These are phyloP conservation scores for Micronisus gabar DNA, from an alignment of 2,113 vertebrate genomes.

Conservation along the genomic window DNA sequence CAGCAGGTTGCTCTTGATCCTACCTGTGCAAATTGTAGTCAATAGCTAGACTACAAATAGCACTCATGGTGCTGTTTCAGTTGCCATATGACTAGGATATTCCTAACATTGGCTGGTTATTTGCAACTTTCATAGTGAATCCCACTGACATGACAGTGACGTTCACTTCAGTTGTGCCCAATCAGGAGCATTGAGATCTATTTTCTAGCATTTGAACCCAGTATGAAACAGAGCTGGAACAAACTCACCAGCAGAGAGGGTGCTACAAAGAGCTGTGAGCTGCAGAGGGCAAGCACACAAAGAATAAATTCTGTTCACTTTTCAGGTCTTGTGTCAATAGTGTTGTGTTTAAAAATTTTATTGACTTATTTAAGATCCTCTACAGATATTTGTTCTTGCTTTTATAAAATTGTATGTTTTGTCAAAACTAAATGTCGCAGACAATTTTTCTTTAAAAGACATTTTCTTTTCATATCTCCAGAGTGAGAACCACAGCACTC, in stretches of 20 bases:
- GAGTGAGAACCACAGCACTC: not conserved
- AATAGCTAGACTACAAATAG: not conserved
- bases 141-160: not conserved
- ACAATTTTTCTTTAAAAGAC: not conserved
- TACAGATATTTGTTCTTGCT: not conserved
- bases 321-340: not conserved
- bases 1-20: not conserved
- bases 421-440: not conserved
- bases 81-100: not conserved
- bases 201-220: not conserved
- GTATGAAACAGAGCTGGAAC: not conserved
- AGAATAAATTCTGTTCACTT: not conserved
- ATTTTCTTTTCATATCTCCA: not conserved
- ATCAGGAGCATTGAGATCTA: rapidly evolving
- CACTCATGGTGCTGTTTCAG: not conserved
- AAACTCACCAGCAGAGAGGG: not conserved
- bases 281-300: not conserved
- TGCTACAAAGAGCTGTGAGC: not conserved
- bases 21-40: not conserved
- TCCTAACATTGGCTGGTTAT: not conserved
- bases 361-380: not conserved
- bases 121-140: not conserved
- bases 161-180: not conserved
- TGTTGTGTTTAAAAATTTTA: not conserved
- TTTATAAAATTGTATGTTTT: not conserved